phyloP scores from a whole-genome alignment of 2,888 invertebrate genomes.

The Megamerina dolium region DNA sequence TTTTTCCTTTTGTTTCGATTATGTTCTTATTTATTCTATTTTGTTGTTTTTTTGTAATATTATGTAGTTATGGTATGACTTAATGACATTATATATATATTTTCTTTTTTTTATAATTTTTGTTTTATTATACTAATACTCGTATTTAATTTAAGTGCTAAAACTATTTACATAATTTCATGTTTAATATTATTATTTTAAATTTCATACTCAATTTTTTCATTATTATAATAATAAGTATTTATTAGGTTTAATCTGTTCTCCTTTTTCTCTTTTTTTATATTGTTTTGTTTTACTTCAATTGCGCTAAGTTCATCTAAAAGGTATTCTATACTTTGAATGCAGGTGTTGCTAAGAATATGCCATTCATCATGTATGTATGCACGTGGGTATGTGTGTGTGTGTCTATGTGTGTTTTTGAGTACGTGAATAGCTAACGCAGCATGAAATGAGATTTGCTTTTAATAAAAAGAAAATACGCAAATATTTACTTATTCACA shows the following conservation, averaged over 20 bases:
- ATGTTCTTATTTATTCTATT: slow-evolving; percentile 14
- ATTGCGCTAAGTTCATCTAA: slow-evolving; percentile 50
- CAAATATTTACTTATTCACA: too few species aligned
- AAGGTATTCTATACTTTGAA: slow-evolving; percentile 32
- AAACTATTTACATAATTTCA: slow-evolving; percentile 42
- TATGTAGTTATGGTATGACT: slow-evolving; percentile 33
- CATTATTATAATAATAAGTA: slow-evolving; percentile 17
- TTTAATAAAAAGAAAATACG: too few species aligned
- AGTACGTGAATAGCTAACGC: too few species aligned
- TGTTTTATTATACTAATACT: slow-evolving; percentile 16
- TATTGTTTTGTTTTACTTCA: slow-evolving; percentile 34
- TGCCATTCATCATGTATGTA: slow-evolving; percentile 5
- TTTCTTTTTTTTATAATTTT: slow-evolving; percentile 11
- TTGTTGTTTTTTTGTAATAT: slow-evolving; percentile 18
- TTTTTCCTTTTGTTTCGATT: slow-evolving; percentile 15
- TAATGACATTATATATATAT: slow-evolving; percentile 29
- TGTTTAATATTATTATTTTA: slow-evolving; percentile 21
- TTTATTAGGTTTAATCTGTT: slow-evolving; percentile 10
- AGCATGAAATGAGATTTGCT: too few species aligned
- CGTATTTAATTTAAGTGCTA: slow-evolving; percentile 35
- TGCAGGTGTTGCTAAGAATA: slow-evolving; percentile 2
- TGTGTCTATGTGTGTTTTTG: slow-evolving; percentile 6
- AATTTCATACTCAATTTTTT: slow-evolving; percentile 10
- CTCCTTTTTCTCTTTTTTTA: slow-evolving; percentile 12
- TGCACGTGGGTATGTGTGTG: neutral